Conservation (phyloP, 1,140 invertebrate species). For the Eriocheir sinensis region DNA sequence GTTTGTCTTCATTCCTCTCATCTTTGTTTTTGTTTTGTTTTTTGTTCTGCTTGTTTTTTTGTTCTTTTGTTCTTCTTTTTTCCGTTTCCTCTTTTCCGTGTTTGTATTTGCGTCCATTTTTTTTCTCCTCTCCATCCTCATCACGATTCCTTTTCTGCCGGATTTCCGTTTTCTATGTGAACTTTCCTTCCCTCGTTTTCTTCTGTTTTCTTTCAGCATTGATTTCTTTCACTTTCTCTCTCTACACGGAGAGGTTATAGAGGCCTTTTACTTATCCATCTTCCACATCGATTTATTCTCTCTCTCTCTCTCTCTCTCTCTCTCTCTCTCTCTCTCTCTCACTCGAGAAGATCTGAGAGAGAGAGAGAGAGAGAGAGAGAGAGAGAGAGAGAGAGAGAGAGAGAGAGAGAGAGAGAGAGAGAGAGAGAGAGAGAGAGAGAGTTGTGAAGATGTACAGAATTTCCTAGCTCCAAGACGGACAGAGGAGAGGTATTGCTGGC, state of each 20-base stretch:
- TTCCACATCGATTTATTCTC: background rate
- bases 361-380: background rate
- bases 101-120: background rate
- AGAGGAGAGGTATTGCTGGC: slow-evolving; percentile 58
- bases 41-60: too few species aligned
- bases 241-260: background rate
- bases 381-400: slow-evolving; percentile 31
- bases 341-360: slow-evolving; percentile 34
- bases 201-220: too few species aligned
- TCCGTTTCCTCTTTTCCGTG: background rate
- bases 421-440: slow-evolving; percentile 37
- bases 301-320: background rate
- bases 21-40: too few species aligned
- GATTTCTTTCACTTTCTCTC: background rate
- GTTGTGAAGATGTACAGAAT: slow-evolving; percentile 71
- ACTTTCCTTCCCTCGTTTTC: too few species aligned
- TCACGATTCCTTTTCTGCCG: too few species aligned
- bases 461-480: slow-evolving; percentile 58
- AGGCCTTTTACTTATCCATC: background rate
- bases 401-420: slow-evolving; percentile 19
- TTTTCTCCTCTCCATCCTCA: too few species aligned
- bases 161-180: background rate
- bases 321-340: slow-evolving; percentile 37
- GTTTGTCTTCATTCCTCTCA: too few species aligned
- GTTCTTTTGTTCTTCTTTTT: too few species aligned